Percentiles rank a stretch among this genome's conserved stretches.
phyloP scores from a whole-genome alignment of 2,113 vertebrate species.

The Climacteris rufus region DNA sequence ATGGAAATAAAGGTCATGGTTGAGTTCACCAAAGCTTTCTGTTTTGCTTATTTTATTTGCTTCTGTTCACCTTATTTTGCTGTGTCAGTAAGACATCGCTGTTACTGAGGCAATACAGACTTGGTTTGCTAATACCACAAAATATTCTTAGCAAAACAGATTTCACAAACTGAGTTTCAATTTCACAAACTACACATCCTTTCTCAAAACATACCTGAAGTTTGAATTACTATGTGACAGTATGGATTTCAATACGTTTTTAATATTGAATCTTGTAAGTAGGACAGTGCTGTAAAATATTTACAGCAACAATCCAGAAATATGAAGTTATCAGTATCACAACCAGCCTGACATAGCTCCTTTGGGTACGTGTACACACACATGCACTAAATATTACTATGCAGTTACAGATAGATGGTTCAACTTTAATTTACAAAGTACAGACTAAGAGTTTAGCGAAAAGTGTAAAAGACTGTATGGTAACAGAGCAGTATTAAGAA shows the following conservation, averaged over 20 bases:
- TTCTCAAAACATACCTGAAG: background rate
- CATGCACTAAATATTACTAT: background rate
- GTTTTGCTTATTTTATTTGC: no score
- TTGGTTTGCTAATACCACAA: background rate
- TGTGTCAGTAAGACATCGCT: background rate
- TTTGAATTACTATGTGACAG: background rate
- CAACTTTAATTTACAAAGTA: background rate
- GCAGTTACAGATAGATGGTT: background rate
- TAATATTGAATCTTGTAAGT: background rate
- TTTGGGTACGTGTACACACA: background rate
- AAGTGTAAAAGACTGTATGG: background rate
- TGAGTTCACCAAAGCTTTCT: background rate
- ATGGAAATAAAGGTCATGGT: fast-evolving
- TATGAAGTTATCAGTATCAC: background rate
- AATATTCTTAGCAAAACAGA: background rate
- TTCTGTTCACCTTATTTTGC: background rate
- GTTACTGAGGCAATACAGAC: background rate
- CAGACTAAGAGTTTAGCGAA: background rate
- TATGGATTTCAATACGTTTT: background rate
- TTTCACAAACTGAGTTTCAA: background rate
- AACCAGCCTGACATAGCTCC: background rate
- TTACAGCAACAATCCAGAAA: background rate
- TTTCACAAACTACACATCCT: background rate
- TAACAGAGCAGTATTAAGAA: background rate
- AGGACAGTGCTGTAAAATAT: background rate